Evolutionary conservation across 2,113 vertebrate genomes (phyloP).

Genomic region (Ptilonorhynchus violaceus): DNA sequence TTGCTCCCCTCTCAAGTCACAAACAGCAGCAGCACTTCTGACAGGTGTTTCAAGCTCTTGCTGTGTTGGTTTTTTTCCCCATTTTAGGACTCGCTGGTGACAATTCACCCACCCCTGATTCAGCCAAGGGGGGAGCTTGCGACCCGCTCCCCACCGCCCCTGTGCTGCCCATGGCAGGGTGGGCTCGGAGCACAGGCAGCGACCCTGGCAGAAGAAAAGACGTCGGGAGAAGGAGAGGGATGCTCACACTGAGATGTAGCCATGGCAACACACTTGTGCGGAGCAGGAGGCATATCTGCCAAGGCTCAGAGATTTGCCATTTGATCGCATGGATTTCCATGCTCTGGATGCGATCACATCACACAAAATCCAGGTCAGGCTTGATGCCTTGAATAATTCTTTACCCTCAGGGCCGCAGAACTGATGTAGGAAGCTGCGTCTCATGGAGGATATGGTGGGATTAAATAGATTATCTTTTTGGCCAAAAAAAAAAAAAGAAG

Average conservation of each 20-base stretch:
- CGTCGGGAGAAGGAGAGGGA: slow-evolving; percentile 35
- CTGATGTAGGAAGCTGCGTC: slow-evolving; percentile 11
- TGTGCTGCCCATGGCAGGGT: neutral
- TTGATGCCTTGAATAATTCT: slow-evolving; percentile 60
- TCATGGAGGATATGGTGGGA: slow-evolving; percentile 7
- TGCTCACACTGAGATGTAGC: slow-evolving; percentile 58
- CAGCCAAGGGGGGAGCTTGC: neutral
- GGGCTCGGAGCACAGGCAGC: slow-evolving; percentile 5
- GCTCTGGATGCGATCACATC: slow-evolving; percentile 62
- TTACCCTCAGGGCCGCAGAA: slow-evolving; percentile 39
- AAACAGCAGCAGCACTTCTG: neutral
- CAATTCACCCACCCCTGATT: neutral
- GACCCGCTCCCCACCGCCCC: neutral
- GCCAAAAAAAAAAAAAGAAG: slow-evolving; percentile 32
- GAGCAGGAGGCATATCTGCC: slow-evolving; percentile 65
- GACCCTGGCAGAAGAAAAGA: slow-evolving; percentile 35
- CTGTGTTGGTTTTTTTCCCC: neutral
- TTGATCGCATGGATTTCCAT: slow-evolving; percentile 61
- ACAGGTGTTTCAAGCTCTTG: slow-evolving; percentile 18
- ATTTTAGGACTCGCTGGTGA: neutral
- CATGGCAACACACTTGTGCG: slow-evolving; percentile 66
- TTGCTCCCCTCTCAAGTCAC: neutral
- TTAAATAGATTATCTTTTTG: slow-evolving; percentile 50
- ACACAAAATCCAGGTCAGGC: slow-evolving; percentile 64
- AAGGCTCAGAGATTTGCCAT: slow-evolving; percentile 66